Evolutionary conservation across 2,888 invertebrate species (phyloP).

Genomic region (Metalampra italica): DNA sequence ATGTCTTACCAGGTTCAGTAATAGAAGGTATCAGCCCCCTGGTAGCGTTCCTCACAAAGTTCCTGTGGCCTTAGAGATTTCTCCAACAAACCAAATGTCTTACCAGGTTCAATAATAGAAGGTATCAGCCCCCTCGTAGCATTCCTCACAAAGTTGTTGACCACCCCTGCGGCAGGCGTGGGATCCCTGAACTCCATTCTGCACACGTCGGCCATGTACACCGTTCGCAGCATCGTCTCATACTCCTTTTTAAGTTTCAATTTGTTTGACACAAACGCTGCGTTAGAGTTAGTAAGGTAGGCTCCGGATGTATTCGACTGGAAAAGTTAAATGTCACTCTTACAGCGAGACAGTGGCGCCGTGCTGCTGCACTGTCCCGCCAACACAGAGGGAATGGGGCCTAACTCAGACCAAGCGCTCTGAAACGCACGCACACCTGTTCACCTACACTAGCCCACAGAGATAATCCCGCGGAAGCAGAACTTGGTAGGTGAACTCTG

Average conservation of each 20-base stretch:
- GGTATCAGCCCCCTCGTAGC: constrained; percentile 78
- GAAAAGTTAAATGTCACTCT: constrained; percentile 15
- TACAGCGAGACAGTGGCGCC: no score
- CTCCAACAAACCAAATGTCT: no score
- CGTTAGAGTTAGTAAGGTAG: constrained; percentile 64
- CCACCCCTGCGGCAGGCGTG: constrained; percentile 46
- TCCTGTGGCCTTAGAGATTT: no score
- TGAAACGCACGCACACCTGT: no score
- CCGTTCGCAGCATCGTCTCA: constrained; percentile 47
- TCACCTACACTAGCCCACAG: no score
- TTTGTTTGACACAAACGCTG: constrained; percentile 65
- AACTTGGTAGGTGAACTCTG: no score
- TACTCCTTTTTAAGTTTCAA: constrained; percentile 60
- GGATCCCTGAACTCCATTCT: constrained; percentile 72
- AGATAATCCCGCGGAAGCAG: no score
- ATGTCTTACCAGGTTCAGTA: constrained; percentile 73
- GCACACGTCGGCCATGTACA: constrained; percentile 72
- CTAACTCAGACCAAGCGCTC: no score
- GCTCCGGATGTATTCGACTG: constrained; percentile 48
- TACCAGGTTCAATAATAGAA: constrained; percentile 74
- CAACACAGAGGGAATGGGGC: no score
- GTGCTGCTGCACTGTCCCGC: no score
- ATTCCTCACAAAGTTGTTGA: constrained; percentile 80
- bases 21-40: constrained; percentile 75
- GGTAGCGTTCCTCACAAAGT: constrained; percentile 77